Conservation (phyloP, 2,797 vertebrate genomes). For the Parauchenoglanis ngamensis region DNA sequence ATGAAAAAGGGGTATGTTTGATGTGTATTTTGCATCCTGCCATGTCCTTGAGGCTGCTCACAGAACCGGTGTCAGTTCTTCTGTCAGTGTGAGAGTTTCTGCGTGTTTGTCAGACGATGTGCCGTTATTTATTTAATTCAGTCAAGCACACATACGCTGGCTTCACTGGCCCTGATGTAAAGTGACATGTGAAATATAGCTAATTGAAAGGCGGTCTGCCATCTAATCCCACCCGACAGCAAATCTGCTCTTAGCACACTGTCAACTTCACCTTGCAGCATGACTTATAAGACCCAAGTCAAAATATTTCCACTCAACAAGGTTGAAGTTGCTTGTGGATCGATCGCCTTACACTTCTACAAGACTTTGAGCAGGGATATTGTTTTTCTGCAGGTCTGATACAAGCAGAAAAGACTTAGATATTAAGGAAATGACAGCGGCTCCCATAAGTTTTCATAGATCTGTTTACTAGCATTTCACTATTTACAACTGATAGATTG, state of each 20-base stretch:
- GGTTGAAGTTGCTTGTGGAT: slow-evolving; percentile 44
- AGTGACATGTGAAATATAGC: slow-evolving; percentile 71
- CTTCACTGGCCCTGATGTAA: slow-evolving; percentile 61
- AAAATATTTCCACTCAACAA: slow-evolving; percentile 49
- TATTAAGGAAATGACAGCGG: neutral
- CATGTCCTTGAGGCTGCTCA: neutral
- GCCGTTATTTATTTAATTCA: slow-evolving; percentile 32
- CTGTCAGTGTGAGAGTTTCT: slow-evolving; percentile 19
- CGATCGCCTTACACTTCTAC: slow-evolving; percentile 39
- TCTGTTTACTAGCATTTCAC: neutral
- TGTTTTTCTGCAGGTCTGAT: neutral
- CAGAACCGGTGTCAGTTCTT: slow-evolving; percentile 3
- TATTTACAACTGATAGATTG: neutral
- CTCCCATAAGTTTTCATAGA: slow-evolving; percentile 5
- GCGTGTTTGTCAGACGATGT: slow-evolving; percentile 13
- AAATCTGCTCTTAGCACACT: slow-evolving; percentile 57
- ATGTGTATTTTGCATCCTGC: neutral
- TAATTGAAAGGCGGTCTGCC: slow-evolving; percentile 67
- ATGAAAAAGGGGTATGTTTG: neutral
- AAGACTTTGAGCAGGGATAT: slow-evolving; percentile 46
- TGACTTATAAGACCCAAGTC: slow-evolving; percentile 63
- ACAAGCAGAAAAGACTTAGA: neutral
- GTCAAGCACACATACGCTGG: neutral
- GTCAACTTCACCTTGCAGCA: slow-evolving; percentile 27
- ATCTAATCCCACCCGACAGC: slow-evolving; percentile 67